Evolutionary conservation across 2,113 vertebrate species (phyloP).

Genomic region (Pomatorhinus ruficollis): DNA sequence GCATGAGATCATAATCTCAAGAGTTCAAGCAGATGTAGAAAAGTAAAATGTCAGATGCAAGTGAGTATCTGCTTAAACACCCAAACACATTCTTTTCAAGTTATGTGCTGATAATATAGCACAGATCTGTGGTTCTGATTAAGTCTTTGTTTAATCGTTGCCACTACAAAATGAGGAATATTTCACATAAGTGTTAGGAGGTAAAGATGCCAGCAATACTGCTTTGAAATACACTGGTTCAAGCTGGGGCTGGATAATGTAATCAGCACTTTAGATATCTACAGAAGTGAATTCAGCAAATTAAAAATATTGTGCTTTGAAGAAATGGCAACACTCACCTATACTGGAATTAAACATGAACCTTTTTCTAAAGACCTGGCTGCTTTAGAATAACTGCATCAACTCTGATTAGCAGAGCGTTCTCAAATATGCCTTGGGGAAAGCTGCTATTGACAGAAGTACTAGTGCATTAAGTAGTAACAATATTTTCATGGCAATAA

Average conservation of each 20-base stretch:
- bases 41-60: neutral
- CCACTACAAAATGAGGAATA: neutral
- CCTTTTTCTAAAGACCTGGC: constrained; percentile 37
- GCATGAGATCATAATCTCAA: constrained; percentile 5
- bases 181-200: neutral
- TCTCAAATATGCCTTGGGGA: constrained; percentile 61
- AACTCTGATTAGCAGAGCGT: constrained; percentile 41
- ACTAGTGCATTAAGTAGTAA: constrained; percentile 66
- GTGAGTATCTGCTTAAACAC: neutral
- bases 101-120: neutral
- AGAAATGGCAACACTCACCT: constrained; percentile 16
- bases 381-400: constrained; percentile 60
- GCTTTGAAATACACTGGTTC: neutral
- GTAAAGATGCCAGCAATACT: neutral
- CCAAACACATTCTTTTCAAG: neutral
- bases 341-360: constrained; percentile 32
- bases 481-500: constrained; percentile 72
- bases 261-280: neutral
- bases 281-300: constrained; percentile 4
- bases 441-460: constrained; percentile 71
- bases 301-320: constrained; percentile 51
- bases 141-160: constrained; percentile 3
- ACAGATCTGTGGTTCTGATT: neutral
- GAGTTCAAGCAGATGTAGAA: constrained; percentile 29
- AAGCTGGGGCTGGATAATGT: neutral